phyloP scores from a whole-genome alignment of 2,797 vertebrate species.

The Rhincodon typus region DNA sequence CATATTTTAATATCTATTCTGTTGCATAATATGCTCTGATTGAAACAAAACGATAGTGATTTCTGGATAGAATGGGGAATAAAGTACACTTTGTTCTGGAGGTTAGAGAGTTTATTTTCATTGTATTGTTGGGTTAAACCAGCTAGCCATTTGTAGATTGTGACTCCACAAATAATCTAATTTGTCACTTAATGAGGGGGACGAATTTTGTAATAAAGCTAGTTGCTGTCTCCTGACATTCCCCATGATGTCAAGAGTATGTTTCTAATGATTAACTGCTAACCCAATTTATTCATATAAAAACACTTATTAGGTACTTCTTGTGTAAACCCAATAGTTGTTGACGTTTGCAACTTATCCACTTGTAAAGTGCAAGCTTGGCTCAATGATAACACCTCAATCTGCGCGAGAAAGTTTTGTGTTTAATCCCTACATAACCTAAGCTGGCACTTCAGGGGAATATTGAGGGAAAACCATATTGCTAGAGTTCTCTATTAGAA shows the following conservation, averaged over 20 bases:
- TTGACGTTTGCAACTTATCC: background rate
- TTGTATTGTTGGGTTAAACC: background rate
- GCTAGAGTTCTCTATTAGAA: background rate
- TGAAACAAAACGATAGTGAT: background rate
- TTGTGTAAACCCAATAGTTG: background rate
- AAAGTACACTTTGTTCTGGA: background rate
- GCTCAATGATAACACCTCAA: background rate
- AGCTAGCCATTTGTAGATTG: background rate
- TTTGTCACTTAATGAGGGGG: background rate
- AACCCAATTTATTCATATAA: background rate
- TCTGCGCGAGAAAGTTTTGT: background rate
- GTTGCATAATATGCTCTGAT: background rate
- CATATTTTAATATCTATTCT: background rate
- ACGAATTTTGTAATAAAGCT: background rate
- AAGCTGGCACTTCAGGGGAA: background rate
- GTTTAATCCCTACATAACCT: background rate
- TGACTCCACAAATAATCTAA: background rate
- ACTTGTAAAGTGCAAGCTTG: background rate
- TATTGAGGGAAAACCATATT: background rate
- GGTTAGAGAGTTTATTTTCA: background rate
- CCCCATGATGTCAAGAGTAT: background rate
- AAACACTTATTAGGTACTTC: background rate
- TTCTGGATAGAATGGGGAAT: background rate
- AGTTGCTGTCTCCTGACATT: background rate
- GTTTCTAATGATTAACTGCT: background rate